Conservation (phyloP, 2,113 vertebrate genomes). For the Pristiophorus japonicus region DNA sequence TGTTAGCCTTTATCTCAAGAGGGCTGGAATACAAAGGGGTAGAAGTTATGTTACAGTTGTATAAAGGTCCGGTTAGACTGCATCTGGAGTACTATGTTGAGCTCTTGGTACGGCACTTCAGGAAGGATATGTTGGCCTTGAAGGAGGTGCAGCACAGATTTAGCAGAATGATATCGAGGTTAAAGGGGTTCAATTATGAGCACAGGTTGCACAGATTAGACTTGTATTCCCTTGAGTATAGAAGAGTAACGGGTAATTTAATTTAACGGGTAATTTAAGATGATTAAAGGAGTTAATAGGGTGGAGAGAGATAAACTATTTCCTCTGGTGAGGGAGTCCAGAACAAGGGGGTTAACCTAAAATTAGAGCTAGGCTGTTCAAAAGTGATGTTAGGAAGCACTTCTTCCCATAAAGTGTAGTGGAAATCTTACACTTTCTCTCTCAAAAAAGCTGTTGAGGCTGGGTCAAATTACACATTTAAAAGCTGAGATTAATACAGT, state of each 20-base stretch:
- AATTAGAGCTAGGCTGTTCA: neutral
- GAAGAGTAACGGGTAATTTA: neutral
- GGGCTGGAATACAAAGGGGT: neutral
- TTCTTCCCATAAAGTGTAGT: neutral
- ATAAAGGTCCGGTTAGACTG: neutral
- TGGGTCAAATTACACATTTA: neutral
- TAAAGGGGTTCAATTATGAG: neutral
- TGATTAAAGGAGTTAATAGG: neutral
- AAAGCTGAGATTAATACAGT: neutral
- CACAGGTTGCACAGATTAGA: neutral
- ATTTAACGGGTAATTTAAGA: neutral
- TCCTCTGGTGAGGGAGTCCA: neutral
- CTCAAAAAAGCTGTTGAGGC: neutral
- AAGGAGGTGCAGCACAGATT: neutral
- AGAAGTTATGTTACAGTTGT: neutral
- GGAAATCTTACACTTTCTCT: neutral
- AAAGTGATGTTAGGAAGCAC: neutral
- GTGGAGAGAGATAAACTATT: neutral
- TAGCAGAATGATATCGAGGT: neutral
- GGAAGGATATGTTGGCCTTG: neutral
- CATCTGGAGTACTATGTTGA: neutral
- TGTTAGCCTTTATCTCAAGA: neutral
- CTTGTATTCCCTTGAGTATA: neutral
- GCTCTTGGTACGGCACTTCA: neutral
- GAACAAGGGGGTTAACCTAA: neutral